Base-by-base conservation (phyloP, 2,888 invertebrate genomes). In the Drosophila greeni region DNA sequence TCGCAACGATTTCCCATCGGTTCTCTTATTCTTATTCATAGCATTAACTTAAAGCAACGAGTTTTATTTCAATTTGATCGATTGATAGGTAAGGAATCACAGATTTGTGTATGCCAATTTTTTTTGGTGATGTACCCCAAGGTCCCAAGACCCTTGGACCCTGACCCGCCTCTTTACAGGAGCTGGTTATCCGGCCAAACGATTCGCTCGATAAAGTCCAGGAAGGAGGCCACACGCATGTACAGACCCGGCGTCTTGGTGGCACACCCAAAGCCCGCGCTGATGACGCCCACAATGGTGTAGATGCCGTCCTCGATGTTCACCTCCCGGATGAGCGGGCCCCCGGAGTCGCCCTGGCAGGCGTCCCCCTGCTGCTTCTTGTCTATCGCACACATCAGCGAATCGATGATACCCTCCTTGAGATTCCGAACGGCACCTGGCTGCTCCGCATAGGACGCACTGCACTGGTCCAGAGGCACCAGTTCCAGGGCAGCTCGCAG, bases 341-440 rank as follows among this genome's bases (percentile, higher is more conserved):
- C 88, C 2, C 88, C 88, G 1, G 87, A 87, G 49, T 88, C 87
- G 2, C 88, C 88, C 45, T 77, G 71, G 34, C 88, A 88, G 9
- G 88, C 83, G 59, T 88, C 88, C n/a, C 65, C 68, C 4, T 49
- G 49, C 0, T 11, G 6, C 7, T 37, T 67, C 0, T 43, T 66
- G 26, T 86, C 87, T 0, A 66, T 70, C 5, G 86, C 86, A 57
- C 86, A 86, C 9, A 86, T 6, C 51, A 82, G 72, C 1, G 77
- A 58, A 1, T 62, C 42, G 14, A 64, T 70, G 11, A 86, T 62
- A 18, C 87, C 87, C 0, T 66, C 14, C 8, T 70, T 40, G 5
- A 86, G 68, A 14, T 66, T 62, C 2, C 75, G 65, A 0, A 37
- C 56, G 5, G 72, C 47, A 4, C 9, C 68, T 51, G 43, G 70